Conservation (phyloP, 2,113 vertebrate species). For the Zeus faber region DNA sequence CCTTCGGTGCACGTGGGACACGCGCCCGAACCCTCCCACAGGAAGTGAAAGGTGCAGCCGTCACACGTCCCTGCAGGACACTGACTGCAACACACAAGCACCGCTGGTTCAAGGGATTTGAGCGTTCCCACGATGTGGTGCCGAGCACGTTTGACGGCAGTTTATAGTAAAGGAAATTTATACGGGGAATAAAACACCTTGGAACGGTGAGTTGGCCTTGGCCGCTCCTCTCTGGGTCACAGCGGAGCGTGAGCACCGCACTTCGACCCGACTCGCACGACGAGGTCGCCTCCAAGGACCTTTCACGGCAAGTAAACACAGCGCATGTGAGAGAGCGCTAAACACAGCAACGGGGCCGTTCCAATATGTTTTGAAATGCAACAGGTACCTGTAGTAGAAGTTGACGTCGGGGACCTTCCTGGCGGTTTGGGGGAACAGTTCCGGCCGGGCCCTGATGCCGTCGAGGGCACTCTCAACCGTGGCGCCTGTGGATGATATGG, state of each 20-base stretch:
- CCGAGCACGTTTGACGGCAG: no score
- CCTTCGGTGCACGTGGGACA: slow-evolving; percentile 89
- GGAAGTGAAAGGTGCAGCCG: slow-evolving; percentile 89
- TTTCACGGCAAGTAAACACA: slow-evolving; percentile 41
- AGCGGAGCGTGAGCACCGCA: slow-evolving; percentile 87
- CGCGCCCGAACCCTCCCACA: slow-evolving; percentile 92
- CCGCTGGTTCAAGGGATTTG: no score
- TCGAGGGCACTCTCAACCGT: slow-evolving; percentile 77
- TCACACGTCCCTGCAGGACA: slow-evolving; percentile 94
- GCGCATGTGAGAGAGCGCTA: slow-evolving; percentile 1
- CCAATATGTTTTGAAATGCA: neutral
- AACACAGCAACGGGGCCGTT: neutral
- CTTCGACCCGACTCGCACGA: slow-evolving; percentile 89
- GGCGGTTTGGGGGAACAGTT: slow-evolving; percentile 73
- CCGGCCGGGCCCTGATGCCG: slow-evolving; percentile 77
- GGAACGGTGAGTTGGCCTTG: slow-evolving; percentile 86
- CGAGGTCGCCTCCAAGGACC: slow-evolving; percentile 84
- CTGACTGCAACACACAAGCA: slow-evolving; percentile 69
- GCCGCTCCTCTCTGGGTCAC: slow-evolving; percentile 78
- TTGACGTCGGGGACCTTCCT: slow-evolving; percentile 84
- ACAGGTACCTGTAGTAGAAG: slow-evolving; percentile 90
- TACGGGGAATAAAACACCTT: slow-evolving; percentile 85
- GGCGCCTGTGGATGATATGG: slow-evolving; percentile 86
- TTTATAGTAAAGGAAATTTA: no score
- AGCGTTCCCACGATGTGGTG: no score